Evolutionary conservation across 2,797 vertebrate species (phyloP), one percentile per base, ranked within the genome.

Genomic region (Coregonus sp.): DNA sequence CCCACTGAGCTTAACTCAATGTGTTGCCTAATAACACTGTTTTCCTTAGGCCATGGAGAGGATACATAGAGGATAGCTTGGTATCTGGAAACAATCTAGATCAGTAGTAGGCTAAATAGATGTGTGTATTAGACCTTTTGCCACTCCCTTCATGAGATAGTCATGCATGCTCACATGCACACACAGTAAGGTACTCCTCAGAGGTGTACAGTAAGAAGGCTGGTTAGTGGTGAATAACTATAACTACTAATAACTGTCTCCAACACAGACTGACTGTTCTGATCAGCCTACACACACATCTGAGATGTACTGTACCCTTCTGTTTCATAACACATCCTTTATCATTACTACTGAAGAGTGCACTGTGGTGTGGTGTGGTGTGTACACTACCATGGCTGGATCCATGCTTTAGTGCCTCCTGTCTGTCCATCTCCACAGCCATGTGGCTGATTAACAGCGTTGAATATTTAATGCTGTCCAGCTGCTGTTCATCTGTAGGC

Each of bases 381-480:
- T 37, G n/a, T 47, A 7, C 37, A 40, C 6, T 40, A 40, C 37
- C 37, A 40, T 40, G 37, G 37, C 6, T 40, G 16, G 9, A 29
- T 31, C n/a, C 3, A 66, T 31, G n/a, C 9, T 70, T 33, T 20
- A 47, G n/a, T n/a, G 9, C 16, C 31, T 61, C 56, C 56, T 61
- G 56, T 61, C 15, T 20, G 16, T 56, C 47, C 47, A 50, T 14
- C 14, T 54, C 51, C 3, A 47, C 40, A 47, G 40, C 9, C 40
- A 47, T 11, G 40, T 52, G 51, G 51, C 73, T 87, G 85, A 87
- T 89, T 89, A 87, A 77, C 78, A 74, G 78, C 56, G 82, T 85
- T 90, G 54, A 90, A 91, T 89, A 89, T 91, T 89, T 92, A 82
- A 92, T 89, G 75, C 1, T 40, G 7, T 40, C 40, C 40, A 40